These are phyloP conservation scores for Apus apus DNA, from an alignment of 2,113 vertebrate species.

Conservation along the genomic window DNA sequence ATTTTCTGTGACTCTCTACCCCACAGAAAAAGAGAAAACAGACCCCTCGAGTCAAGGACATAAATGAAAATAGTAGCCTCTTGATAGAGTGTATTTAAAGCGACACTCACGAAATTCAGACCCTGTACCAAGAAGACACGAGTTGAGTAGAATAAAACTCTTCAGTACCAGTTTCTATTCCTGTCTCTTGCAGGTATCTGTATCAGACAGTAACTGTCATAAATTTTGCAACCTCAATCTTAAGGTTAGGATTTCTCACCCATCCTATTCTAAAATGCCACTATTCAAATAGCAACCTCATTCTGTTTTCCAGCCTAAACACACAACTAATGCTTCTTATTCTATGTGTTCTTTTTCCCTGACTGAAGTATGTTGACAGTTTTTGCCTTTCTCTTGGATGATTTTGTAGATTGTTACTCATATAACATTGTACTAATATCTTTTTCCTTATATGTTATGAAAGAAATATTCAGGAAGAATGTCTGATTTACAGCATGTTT, in stretches of 20 bases:
- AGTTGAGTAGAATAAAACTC: neutral
- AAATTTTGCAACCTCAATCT: neutral
- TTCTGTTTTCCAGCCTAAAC: neutral
- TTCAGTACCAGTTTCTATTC: neutral
- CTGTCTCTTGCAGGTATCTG: neutral
- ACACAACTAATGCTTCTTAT: neutral
- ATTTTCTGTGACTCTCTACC: neutral
- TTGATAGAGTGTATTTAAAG: neutral
- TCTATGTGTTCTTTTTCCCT: neutral
- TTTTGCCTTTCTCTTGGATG: neutral
- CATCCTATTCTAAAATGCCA: neutral
- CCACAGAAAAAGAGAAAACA: neutral
- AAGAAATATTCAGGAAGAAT: neutral
- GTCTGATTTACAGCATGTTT: neutral
- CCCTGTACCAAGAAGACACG: neutral
- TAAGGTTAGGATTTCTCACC: neutral
- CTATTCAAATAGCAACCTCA: neutral
- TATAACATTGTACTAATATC: neutral
- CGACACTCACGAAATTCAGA: neutral
- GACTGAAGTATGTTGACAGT: neutral
- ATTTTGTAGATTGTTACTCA: neutral
- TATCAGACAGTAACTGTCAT: neutral
- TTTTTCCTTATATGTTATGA: neutral
- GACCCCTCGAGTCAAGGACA: neutral
- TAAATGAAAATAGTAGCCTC: fast-evolving